phyloP scores from a whole-genome alignment of 2,113 vertebrate species.

The Promerops cafer region DNA sequence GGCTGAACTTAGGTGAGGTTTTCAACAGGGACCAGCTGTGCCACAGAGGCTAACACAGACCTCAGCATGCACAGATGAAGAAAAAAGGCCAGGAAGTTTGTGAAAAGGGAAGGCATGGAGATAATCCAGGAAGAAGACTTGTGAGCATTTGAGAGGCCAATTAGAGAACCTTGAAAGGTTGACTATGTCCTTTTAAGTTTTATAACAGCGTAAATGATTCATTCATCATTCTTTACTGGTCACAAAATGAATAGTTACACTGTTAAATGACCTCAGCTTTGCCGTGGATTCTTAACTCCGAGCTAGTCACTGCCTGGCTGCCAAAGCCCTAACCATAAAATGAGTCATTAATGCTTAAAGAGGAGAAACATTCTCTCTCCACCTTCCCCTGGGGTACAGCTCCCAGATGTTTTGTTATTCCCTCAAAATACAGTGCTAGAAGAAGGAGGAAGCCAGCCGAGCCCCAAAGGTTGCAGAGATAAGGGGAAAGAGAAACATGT shows the following conservation, averaged over 20 bases:
- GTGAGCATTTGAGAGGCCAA: background rate
- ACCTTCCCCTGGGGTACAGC: background rate
- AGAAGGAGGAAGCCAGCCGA: background rate
- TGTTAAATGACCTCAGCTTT: constrained; percentile 24
- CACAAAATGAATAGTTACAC: constrained; percentile 33
- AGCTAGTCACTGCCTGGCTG: background rate
- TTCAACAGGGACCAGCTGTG: background rate
- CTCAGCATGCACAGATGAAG: background rate
- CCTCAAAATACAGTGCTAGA: background rate
- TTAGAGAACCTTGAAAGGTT: constrained; percentile 10
- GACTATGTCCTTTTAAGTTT: constrained; percentile 4
- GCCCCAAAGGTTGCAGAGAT: background rate
- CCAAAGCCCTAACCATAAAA: constrained; percentile 2
- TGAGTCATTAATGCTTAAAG: constrained; percentile 12
- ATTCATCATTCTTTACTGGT: constrained; percentile 34
- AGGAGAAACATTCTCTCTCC: background rate
- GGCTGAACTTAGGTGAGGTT: background rate
- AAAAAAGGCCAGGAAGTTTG: background rate
- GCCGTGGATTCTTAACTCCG: constrained; percentile 11
- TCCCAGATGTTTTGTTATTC: background rate
- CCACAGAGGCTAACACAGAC: background rate
- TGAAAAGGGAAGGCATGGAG: background rate
- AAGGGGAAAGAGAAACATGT: fast-evolving
- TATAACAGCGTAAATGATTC: constrained; percentile 22
- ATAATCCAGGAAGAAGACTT: background rate